A percentile compares a stretch with the other conserved stretches of the same genome.
phyloP scores from a whole-genome alignment of 2,888 invertebrate species.

The Drosophila kokeensis region DNA sequence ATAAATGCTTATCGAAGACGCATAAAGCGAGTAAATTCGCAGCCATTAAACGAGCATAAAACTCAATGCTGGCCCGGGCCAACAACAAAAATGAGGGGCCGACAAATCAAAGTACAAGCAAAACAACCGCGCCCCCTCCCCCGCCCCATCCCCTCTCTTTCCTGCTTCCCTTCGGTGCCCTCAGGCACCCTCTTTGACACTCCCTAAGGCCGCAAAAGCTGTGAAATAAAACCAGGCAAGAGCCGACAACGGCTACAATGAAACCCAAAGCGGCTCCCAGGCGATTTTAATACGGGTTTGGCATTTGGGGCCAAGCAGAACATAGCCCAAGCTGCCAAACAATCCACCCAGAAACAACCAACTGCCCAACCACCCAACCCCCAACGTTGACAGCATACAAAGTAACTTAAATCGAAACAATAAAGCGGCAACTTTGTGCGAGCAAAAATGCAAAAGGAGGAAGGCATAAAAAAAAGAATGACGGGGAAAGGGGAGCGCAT shows the following conservation, averaged over 20 bases:
- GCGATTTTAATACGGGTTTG: constrained; percentile 79
- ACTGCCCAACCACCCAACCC: constrained; percentile 22
- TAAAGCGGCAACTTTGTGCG: constrained; percentile 81
- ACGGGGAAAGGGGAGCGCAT: constrained; percentile 27
- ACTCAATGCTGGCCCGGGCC: constrained; percentile 65
- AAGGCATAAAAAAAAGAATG: constrained; percentile 50
- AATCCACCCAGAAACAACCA: constrained; percentile 11
- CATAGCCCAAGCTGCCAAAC: constrained; percentile 23
- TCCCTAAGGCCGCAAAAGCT: constrained; percentile 62
- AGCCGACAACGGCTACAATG: constrained; percentile 69
- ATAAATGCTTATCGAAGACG: constrained; percentile 82
- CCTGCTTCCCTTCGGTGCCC: neutral
- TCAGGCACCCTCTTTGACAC: constrained; percentile 32
- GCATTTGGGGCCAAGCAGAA: constrained; percentile 49
- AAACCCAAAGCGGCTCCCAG: constrained; percentile 80
- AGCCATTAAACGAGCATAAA: constrained; percentile 82
- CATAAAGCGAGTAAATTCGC: constrained; percentile 82
- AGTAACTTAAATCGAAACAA: constrained; percentile 85
- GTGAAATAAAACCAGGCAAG: constrained; percentile 78
- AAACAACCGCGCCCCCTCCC: constrained; percentile 37
- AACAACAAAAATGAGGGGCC: constrained; percentile 60
- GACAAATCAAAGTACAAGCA: constrained; percentile 79
- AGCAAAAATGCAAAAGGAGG: constrained; percentile 68
- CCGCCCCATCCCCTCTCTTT: too few relatives aligned
- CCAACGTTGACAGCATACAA: constrained; percentile 85